phyloP scores from a whole-genome alignment of 2,113 vertebrate genomes.

The Elaphurus davidianus region DNA sequence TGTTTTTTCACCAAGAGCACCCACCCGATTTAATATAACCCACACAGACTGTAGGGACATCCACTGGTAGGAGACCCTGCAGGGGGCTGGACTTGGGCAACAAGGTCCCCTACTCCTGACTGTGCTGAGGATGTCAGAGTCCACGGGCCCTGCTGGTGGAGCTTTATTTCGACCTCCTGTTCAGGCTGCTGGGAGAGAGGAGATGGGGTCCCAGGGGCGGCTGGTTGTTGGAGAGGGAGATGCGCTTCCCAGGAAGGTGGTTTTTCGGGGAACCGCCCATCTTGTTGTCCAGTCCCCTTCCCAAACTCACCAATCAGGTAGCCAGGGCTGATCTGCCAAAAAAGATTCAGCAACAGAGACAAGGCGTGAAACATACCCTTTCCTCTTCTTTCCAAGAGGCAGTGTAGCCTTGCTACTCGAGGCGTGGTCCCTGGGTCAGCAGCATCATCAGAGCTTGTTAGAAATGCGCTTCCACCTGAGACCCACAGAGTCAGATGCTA shows the following conservation, averaged over 20 bases:
- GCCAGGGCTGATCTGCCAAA: background rate
- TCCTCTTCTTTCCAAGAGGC: background rate
- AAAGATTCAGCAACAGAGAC: accelerated
- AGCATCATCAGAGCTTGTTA: background rate
- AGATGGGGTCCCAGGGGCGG: accelerated
- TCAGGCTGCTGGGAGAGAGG: background rate
- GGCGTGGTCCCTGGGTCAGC: background rate
- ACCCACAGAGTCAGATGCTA: background rate
- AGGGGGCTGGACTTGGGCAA: background rate
- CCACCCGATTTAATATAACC: background rate
- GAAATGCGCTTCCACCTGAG: accelerated
- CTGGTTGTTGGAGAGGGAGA: no score
- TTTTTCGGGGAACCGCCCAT: accelerated
- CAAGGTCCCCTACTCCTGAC: background rate
- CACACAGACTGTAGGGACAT: background rate
- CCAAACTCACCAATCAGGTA: background rate
- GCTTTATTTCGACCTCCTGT: background rate
- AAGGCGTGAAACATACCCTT: background rate
- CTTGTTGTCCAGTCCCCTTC: background rate
- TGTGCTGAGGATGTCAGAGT: background rate
- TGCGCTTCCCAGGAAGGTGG: background rate
- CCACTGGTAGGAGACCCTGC: no score
- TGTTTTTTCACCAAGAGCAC: background rate
- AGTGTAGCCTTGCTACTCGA: background rate
- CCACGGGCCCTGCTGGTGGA: accelerated